These are phyloP conservation scores for Octodon degus DNA, from an alignment of 2,113 vertebrate genomes.

Conservation along the genomic window DNA sequence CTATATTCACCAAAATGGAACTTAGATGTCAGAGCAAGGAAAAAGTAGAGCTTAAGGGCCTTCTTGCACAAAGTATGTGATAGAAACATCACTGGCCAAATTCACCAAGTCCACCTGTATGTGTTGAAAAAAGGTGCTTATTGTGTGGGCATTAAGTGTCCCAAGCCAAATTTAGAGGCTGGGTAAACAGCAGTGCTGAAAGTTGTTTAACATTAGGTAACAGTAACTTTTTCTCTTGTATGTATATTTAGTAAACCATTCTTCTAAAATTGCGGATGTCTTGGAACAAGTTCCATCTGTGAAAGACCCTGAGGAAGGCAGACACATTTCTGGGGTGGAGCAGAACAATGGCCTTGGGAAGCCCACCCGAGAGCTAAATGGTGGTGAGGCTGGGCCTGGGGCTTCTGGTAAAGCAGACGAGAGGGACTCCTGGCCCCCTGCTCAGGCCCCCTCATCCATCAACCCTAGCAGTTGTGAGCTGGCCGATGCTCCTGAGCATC, in stretches of 20 bases:
- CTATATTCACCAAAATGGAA: not conserved
- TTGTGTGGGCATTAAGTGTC: rapidly evolving
- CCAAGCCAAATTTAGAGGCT: not conserved
- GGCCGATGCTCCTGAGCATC: not conserved
- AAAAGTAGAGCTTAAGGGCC: not conserved
- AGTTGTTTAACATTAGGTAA: not conserved
- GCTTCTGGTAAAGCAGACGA: slow-evolving; percentile 81
- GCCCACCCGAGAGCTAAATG: slow-evolving; percentile 85
- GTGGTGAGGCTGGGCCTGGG: slow-evolving; percentile 72
- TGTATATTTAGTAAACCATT: slow-evolving; percentile 84
- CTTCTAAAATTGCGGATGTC: slow-evolving; percentile 83
- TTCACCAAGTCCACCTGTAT: not conserved
- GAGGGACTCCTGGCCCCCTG: slow-evolving; percentile 59
- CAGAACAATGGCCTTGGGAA: slow-evolving; percentile 92
- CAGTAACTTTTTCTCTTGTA: not conserved
- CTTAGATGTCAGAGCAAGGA: not conserved
- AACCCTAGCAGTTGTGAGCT: slow-evolving; percentile 37
- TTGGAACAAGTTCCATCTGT: slow-evolving; percentile 80
- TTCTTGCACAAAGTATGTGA: not conserved
- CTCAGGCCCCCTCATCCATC: slow-evolving; percentile 49
- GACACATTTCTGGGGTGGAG: slow-evolving; percentile 79
- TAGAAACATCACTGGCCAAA: rapidly evolving
- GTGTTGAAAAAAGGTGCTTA: not conserved
- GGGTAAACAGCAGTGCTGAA: not conserved
- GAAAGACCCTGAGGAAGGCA: slow-evolving; percentile 82